Conservation (phyloP, 2,113 vertebrate species). For the Bungarus multicinctus region DNA sequence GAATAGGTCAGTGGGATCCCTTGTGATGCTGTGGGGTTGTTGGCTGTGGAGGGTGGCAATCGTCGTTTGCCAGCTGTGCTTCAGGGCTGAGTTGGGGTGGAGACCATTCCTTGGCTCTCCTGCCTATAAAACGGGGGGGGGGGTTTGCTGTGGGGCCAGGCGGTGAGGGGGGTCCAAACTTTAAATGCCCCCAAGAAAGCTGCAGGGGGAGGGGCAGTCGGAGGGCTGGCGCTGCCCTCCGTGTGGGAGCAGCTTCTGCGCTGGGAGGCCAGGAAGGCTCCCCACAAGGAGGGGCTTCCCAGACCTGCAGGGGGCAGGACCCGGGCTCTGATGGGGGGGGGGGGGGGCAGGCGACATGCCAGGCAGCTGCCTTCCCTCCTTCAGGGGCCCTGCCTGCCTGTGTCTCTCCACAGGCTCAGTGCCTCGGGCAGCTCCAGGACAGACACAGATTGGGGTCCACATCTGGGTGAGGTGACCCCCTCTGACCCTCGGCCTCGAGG, state of each 20-base stretch:
- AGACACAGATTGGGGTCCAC: background rate
- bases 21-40: background rate
- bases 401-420: background rate
- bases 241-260: background rate
- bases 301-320: background rate
- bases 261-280: background rate
- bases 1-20: too few species aligned
- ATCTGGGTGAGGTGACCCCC: background rate
- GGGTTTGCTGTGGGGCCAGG: too few species aligned
- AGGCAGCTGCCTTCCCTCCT: background rate
- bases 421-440: background rate
- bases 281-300: too few species aligned
- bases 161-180: background rate
- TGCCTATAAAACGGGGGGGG: background rate
- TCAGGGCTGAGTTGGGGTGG: background rate
- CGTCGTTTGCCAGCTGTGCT: background rate
- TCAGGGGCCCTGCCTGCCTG: background rate
- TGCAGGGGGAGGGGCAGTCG: background rate
- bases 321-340: background rate
- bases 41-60: background rate
- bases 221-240: background rate
- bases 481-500: background rate
- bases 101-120: background rate
- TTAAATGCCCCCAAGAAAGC: background rate
- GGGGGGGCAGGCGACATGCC: background rate